These are phyloP conservation scores for Cirrhinus molitorella DNA, from an alignment of 2,797 vertebrate genomes.

Conservation along the genomic window DNA sequence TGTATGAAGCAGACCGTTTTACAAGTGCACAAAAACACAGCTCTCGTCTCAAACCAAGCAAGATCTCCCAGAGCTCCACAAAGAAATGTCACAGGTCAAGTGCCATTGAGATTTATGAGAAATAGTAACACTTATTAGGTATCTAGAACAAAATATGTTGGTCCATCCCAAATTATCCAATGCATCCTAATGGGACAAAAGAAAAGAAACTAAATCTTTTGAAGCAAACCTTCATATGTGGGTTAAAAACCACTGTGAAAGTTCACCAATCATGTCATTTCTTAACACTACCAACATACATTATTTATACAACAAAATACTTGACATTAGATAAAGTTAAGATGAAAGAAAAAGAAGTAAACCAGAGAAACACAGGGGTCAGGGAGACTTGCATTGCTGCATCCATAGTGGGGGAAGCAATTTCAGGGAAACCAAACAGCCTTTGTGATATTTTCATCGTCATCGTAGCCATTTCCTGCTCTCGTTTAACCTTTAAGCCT, in stretches of 20 bases:
- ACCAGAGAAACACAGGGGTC: not conserved
- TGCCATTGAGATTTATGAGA: not conserved
- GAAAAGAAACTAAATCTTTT: not conserved
- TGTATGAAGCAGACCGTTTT: not conserved
- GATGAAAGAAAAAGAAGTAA: not conserved
- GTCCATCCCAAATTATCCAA: constrained; percentile 66
- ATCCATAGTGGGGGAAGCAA: constrained; percentile 21
- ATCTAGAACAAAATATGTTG: constrained; percentile 66
- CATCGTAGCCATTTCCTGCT: constrained; percentile 61
- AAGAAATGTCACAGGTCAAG: not conserved
- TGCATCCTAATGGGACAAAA: constrained; percentile 12
- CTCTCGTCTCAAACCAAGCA: not conserved
- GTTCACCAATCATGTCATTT: not conserved
- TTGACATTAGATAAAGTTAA: constrained; percentile 18
- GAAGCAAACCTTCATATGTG: not conserved
- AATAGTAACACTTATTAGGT: constrained; percentile 40
- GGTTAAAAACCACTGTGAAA: constrained; percentile 22
- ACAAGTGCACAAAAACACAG: not conserved
- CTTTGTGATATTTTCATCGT: constrained; percentile 61
- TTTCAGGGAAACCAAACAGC: constrained; percentile 64
- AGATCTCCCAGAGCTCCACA: constrained; percentile 9
- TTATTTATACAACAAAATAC: constrained; percentile 17
- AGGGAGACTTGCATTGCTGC: constrained; percentile 1
- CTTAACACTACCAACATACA: not conserved
- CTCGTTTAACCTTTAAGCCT: constrained; percentile 66